phyloP scores from a whole-genome alignment of 2,888 invertebrate genomes.

The Eupithecia centaureata region DNA sequence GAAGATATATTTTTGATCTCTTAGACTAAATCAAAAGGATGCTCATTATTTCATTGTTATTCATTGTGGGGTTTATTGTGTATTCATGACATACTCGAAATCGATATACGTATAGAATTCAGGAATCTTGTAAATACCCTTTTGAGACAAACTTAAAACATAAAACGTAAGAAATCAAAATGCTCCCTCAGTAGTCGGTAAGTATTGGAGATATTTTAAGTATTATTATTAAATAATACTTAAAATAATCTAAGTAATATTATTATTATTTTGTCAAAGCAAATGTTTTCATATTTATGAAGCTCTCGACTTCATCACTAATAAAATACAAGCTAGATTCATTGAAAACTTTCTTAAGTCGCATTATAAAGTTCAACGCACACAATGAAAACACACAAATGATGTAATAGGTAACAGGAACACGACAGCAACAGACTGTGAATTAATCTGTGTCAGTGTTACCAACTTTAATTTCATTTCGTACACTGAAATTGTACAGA shows the following conservation, averaged over 20 bases:
- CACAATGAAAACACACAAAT: conserved; percentile 25
- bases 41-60: conserved; percentile 31
- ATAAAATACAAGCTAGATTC: conserved; percentile 2
- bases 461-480: conserved; percentile 77
- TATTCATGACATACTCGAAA: conserved; percentile 26
- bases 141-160: neutral
- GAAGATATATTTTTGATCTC: neutral
- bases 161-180: neutral
- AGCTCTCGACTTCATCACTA: neutral
- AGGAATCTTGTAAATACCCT: neutral
- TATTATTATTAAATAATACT: no score
- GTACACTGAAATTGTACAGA: conserved; percentile 48
- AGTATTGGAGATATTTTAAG: no score
- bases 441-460: conserved; percentile 47
- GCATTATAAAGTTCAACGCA: conserved; percentile 6
- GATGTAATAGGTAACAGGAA: conserved; percentile 38
- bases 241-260: no score
- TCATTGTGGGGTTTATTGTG: conserved; percentile 37
- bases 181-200: no score
- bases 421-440: conserved; percentile 39
- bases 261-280: neutral
- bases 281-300: neutral
- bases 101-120: conserved; percentile 16
- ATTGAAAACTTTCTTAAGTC: neutral
- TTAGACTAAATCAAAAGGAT: neutral